Percentiles rank a stretch among this genome's conserved stretches.
Conservation (phyloP, 2,113 vertebrate genomes). For the Gobius niger region DNA sequence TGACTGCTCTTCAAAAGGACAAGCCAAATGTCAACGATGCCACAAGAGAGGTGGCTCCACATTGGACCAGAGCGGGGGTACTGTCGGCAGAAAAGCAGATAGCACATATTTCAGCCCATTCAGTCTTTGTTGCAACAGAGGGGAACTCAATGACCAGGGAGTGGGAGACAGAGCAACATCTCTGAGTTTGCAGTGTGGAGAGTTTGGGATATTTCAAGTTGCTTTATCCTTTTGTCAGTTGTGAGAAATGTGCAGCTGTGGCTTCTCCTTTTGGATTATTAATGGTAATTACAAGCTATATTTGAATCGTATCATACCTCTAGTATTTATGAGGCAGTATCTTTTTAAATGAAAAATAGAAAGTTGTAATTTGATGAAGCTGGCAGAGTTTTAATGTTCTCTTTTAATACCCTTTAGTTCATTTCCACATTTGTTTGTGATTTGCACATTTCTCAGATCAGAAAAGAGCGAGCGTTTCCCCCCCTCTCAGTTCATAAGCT, state of each 20-base stretch:
- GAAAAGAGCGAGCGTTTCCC: no score
- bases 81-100: slow-evolving; percentile 18
- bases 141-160: slow-evolving; percentile 45
- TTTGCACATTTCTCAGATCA: no score
- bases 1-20: slow-evolving; percentile 77
- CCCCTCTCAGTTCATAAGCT: slow-evolving; percentile 19
- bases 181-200: slow-evolving; percentile 14
- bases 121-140: slow-evolving; percentile 57
- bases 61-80: slow-evolving; percentile 37
- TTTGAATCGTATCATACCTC: neutral
- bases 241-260: slow-evolving; percentile 68
- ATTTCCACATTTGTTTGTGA: neutral
- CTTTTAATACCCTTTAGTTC: no score
- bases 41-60: slow-evolving; percentile 59
- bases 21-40: slow-evolving; percentile 72
- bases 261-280: slow-evolving; percentile 68
- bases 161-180: slow-evolving; percentile 26
- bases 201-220: neutral
- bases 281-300: slow-evolving; percentile 60
- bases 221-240: slow-evolving; percentile 19
- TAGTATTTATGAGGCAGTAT: no score
- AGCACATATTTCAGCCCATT: slow-evolving; percentile 27
- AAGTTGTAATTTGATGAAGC: no score
- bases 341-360: no score
- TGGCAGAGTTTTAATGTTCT: no score